phyloP scores from a whole-genome alignment of 1,140 invertebrate genomes.

The Triops longicaudatus region DNA sequence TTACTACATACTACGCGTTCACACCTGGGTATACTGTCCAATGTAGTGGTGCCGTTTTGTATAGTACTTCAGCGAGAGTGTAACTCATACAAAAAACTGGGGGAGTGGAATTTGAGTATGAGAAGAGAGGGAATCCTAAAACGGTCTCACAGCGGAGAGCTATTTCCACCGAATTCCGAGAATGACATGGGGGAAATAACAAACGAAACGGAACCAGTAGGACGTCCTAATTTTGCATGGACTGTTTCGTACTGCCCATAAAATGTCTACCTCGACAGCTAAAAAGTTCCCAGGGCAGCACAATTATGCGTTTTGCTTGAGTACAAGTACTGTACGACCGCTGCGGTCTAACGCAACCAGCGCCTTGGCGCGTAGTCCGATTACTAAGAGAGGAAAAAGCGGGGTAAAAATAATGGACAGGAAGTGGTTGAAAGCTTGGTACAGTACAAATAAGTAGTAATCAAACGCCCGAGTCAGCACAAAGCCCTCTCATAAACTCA shows the following conservation, averaged over 20 bases:
- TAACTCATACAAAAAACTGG: no score
- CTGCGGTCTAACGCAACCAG: not conserved
- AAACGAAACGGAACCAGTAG: not conserved
- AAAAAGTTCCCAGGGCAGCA: not conserved
- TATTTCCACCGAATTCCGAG: not conserved
- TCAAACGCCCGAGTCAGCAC: not conserved
- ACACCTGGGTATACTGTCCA: not conserved
- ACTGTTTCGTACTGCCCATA: not conserved
- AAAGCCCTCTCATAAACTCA: no score
- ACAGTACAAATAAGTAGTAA: not conserved
- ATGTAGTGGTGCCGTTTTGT: not conserved
- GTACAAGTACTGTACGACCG: not conserved
- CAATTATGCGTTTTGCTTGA: not conserved
- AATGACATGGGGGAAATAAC: not conserved
- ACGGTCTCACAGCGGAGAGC: not conserved
- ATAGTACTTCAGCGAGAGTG: no score
- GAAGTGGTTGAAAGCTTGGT: not conserved
- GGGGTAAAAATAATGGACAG: not conserved
- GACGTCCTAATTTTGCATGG: not conserved
- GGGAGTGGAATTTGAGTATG: no score
- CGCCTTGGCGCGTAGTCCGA: not conserved
- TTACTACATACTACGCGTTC: not conserved
- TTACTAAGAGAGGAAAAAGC: not conserved
- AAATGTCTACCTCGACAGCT: not conserved
- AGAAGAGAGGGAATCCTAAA: not conserved